Percentiles rank a stretch among this genome's conserved stretches.
Evolutionary conservation across 2,113 vertebrate species (phyloP).

Genomic region (Phocoena phocoena): DNA sequence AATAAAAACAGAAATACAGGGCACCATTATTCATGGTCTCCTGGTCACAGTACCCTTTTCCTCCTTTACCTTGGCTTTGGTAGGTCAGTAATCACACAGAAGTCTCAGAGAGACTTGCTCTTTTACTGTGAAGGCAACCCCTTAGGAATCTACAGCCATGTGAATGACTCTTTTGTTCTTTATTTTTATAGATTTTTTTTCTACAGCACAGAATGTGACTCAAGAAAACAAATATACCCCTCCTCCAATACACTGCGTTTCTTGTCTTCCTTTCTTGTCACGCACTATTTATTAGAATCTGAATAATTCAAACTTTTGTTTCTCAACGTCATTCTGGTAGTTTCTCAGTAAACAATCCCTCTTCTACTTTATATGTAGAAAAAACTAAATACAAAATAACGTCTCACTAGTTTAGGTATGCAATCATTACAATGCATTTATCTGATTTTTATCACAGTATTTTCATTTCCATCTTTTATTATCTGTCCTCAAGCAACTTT

Average conservation of each 20-base stretch:
- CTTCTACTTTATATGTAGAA: background rate
- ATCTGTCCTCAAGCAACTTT: background rate
- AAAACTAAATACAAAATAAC: background rate
- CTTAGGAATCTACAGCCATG: background rate
- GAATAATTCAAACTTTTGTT: constrained; percentile 18
- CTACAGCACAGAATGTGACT: background rate
- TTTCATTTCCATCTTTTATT: background rate
- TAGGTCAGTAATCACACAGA: background rate
- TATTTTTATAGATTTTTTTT: background rate
- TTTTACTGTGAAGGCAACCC: background rate
- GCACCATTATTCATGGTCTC: background rate
- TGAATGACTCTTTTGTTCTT: background rate
- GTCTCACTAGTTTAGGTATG: background rate
- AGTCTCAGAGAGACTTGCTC: background rate
- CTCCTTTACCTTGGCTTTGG: background rate
- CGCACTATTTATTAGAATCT: background rate
- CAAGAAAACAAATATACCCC: background rate
- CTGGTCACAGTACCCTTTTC: background rate
- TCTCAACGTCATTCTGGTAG: background rate
- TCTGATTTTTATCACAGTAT: background rate
- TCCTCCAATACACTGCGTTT: background rate
- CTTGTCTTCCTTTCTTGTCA: background rate
- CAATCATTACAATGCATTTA: background rate
- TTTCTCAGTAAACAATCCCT: background rate
- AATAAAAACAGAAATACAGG: background rate